Evolutionary conservation across 2,113 vertebrate genomes (phyloP).

Genomic region (Nycticryphes semicollaris): DNA sequence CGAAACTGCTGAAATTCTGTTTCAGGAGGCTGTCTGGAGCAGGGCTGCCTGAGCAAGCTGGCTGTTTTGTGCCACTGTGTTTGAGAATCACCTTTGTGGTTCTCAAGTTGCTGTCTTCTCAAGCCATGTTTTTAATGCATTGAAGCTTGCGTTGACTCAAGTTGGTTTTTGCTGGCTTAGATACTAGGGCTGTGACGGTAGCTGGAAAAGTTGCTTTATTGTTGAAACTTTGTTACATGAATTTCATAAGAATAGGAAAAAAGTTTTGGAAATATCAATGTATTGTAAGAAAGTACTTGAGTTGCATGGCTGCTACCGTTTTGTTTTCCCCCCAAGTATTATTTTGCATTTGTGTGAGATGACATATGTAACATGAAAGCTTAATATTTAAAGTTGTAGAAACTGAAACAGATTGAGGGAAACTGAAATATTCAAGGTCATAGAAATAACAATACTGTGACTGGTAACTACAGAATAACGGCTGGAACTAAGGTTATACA

Average conservation of each 20-base stretch:
- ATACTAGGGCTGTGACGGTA: not conserved
- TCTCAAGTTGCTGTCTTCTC: not conserved
- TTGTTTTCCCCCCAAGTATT: rapidly evolving
- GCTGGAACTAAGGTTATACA: not conserved
- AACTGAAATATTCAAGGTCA: not conserved
- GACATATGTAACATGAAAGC: not conserved
- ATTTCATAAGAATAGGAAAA: not conserved
- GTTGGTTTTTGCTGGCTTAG: not conserved
- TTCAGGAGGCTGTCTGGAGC: rapidly evolving
- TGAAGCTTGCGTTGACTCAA: not conserved
- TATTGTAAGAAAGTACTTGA: not conserved
- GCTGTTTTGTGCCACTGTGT: not conserved
- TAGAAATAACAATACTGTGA: not conserved
- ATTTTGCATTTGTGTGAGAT: not conserved
- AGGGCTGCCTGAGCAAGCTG: not conserved
- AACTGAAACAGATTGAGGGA: not conserved
- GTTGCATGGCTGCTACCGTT: not conserved
- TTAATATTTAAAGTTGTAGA: not conserved
- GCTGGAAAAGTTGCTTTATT: not conserved
- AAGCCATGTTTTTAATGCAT: not conserved
- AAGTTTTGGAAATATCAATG: not conserved
- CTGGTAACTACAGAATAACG: not conserved
- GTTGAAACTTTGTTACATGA: not conserved
- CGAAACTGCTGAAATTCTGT: not conserved
- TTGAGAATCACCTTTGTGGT: not conserved